These are phyloP conservation scores for Agrotis ipsilon DNA, from an alignment of 2,888 invertebrate species.

Conservation along the genomic window DNA sequence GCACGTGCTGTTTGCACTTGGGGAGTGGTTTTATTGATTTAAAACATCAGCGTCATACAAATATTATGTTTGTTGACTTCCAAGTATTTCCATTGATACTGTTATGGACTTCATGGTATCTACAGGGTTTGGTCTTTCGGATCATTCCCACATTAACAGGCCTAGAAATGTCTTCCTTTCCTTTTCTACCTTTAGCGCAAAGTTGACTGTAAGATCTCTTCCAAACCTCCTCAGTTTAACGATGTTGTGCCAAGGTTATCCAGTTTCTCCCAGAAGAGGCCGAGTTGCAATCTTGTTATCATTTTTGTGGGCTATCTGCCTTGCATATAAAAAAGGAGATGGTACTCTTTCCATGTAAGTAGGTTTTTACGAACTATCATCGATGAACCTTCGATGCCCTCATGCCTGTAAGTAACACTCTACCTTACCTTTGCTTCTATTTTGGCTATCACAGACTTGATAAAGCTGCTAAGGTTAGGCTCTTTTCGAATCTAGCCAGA, in stretches of 20 bases:
- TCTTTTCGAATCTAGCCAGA: no score
- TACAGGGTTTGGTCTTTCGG: not conserved
- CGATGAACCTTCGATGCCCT: not conserved
- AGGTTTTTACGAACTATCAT: not conserved
- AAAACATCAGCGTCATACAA: constrained; percentile 4
- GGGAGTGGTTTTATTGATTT: not conserved
- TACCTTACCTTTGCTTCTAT: not conserved
- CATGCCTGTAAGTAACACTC: not conserved
- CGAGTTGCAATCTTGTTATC: not conserved
- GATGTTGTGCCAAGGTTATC: no score
- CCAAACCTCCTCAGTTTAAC: no score
- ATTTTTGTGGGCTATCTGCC: not conserved
- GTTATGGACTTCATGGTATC: not conserved
- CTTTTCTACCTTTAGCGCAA: no score
- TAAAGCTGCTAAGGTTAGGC: no score
- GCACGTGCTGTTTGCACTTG: constrained; percentile 30
- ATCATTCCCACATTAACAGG: not conserved
- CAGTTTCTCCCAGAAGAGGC: no score
- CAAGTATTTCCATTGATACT: constrained; percentile 5
- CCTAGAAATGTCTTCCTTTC: no score
- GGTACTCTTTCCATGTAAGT: not conserved
- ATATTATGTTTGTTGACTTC: not conserved
- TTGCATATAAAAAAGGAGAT: not conserved
- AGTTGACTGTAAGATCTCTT: no score
- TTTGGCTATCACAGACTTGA: not conserved